Evolutionary conservation across 2,888 invertebrate genomes (phyloP).

Genomic region (Volucella inanis): DNA sequence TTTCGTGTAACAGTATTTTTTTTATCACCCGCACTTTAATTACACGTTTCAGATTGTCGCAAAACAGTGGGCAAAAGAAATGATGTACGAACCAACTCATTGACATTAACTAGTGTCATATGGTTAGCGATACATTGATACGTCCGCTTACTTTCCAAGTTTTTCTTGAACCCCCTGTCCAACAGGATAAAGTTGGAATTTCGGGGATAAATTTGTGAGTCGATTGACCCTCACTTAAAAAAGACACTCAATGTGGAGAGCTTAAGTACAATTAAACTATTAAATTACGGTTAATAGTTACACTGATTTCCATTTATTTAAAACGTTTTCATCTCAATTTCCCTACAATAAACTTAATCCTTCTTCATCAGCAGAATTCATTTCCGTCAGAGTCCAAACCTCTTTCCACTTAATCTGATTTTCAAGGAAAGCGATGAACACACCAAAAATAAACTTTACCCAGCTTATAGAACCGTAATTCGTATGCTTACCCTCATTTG

Average conservation of each 20-base stretch:
- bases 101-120: no score
- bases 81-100: no score
- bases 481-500: slow-evolving; percentile 50
- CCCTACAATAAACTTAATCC: slow-evolving; percentile 33
- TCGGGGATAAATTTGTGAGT: no score
- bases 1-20: no score
- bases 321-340: slow-evolving; percentile 6
- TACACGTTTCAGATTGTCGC: no score
- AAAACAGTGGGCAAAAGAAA: no score
- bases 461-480: slow-evolving; percentile 25
- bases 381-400: not conserved
- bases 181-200: no score
- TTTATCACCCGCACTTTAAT: no score
- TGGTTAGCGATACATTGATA: no score
- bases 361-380: not conserved
- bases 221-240: not conserved
- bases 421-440: slow-evolving; percentile 38
- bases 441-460: slow-evolving; percentile 11
- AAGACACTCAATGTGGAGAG: not conserved
- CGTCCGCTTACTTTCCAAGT: no score
- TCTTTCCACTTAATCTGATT: slow-evolving; percentile 21
- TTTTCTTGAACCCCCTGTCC: no score
- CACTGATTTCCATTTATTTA: not conserved
- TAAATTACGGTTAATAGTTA: slow-evolving; percentile 6
- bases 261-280: slow-evolving; percentile 21